Conservation (phyloP, 2,113 vertebrate genomes). For the Coptodon bakossiorum region DNA sequence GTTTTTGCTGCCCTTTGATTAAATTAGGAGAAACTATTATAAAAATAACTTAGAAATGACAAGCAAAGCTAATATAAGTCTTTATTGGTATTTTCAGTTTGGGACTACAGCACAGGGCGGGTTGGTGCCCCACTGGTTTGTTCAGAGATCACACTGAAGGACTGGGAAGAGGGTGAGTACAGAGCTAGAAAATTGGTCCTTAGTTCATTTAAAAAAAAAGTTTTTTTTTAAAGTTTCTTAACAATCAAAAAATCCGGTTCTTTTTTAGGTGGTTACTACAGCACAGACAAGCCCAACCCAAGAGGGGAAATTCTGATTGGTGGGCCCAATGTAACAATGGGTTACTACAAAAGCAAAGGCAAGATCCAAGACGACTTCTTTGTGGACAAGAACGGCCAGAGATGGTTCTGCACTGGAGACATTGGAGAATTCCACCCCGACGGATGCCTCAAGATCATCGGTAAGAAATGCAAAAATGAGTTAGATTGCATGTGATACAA, state of each 20-base stretch:
- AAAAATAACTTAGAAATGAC: background rate
- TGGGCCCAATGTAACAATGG: constrained; percentile 89
- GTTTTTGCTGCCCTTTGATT: background rate
- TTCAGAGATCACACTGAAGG: constrained; percentile 86
- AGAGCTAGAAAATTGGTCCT: background rate
- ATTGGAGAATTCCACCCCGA: constrained; percentile 91
- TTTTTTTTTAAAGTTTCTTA: background rate
- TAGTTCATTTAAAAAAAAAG: background rate
- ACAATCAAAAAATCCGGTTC: background rate
- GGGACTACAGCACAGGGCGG: constrained; percentile 92
- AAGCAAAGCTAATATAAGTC: background rate
- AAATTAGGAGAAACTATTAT: background rate
- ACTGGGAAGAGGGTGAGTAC: constrained; percentile 93
- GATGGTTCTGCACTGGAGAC: constrained; percentile 96
- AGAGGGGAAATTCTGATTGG: constrained; percentile 93
- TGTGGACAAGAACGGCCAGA: constrained; percentile 83
- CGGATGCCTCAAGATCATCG: constrained; percentile 96
- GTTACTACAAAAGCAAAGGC: constrained; percentile 89
- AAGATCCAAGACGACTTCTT: constrained; percentile 85
- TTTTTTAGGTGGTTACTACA: constrained; percentile 85
- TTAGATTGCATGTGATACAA: background rate
- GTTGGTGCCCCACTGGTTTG: constrained; percentile 95
- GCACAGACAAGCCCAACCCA: constrained; percentile 88
- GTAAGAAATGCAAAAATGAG: constrained; percentile 61
- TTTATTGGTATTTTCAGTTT: constrained; percentile 68